These are phyloP conservation scores for Magallana nippona DNA, from an alignment of 2,888 invertebrate species.

Conservation along the genomic window DNA sequence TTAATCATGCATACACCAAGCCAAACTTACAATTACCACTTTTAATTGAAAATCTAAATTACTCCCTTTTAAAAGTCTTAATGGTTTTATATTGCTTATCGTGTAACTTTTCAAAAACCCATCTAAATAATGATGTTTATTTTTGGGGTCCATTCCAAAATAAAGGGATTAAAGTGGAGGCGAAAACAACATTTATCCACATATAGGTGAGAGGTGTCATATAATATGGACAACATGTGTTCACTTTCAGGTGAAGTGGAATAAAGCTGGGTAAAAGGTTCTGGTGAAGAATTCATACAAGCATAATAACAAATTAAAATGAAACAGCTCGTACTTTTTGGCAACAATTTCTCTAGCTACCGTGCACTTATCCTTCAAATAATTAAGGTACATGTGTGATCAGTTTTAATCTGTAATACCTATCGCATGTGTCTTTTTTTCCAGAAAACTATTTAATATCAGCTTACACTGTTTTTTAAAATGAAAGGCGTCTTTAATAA, in stretches of 20 bases:
- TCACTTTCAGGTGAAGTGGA: neutral
- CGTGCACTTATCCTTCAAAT: neutral
- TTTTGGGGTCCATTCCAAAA: constrained; percentile 1
- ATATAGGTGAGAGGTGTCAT: neutral
- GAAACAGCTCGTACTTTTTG: neutral
- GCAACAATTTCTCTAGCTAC: neutral
- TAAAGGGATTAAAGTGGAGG: neutral
- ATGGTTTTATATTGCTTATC: constrained; percentile 26
- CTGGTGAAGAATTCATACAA: too few relatives aligned
- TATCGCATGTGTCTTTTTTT: neutral
- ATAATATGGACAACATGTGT: constrained; percentile 3
- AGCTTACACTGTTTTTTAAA: neutral
- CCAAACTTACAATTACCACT: constrained; percentile 19
- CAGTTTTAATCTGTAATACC: neutral
- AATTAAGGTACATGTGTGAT: neutral
- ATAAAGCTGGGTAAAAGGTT: neutral
- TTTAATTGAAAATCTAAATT: constrained; percentile 30
- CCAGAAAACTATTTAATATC: neutral
- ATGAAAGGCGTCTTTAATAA: neutral
- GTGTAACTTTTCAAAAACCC: neutral
- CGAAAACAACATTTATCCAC: neutral
- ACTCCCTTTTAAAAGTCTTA: constrained; percentile 21
- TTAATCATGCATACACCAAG: constrained; percentile 6
- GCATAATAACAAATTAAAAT: too few relatives aligned
- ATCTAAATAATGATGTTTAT: neutral